Percentiles rank a stretch among this genome's conserved stretches.
phyloP scores from a whole-genome alignment of 1,140 invertebrate species.

The Zaprionus capensis region DNA sequence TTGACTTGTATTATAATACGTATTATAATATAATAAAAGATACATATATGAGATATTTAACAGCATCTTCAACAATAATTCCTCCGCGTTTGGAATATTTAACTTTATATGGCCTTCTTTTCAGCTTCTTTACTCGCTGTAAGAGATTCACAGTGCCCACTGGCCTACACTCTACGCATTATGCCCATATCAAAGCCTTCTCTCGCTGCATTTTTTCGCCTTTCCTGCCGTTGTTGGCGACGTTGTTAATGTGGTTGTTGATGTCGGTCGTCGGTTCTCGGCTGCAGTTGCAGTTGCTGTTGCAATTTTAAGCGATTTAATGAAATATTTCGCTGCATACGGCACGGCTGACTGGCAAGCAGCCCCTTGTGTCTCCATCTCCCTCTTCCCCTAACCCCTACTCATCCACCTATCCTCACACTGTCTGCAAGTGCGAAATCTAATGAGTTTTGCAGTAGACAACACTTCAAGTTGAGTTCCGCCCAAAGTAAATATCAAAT shows the following conservation, averaged over 20 bases:
- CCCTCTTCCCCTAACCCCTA: too few relatives aligned
- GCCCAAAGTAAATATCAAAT: constrained; percentile 72
- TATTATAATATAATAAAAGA: too few relatives aligned
- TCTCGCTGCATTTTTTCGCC: background rate
- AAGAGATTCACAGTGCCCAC: constrained; percentile 1
- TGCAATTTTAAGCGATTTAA: constrained; percentile 50
- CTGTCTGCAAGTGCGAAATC: constrained; percentile 17
- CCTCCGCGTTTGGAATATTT: too few relatives aligned
- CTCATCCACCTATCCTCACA: background rate
- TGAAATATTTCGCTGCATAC: constrained; percentile 47
- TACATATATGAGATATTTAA: too few relatives aligned
- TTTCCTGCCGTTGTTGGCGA: constrained; percentile 28
- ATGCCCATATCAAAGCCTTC: constrained; percentile 11
- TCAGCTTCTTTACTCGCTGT: background rate
- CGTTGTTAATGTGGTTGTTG: constrained; percentile 50
- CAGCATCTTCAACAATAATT: too few relatives aligned
- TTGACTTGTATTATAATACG: too few relatives aligned
- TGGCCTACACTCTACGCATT: constrained; percentile 4
- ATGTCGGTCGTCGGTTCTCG: constrained; percentile 34
- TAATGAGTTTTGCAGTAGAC: constrained; percentile 54
- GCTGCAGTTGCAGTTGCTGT: constrained; percentile 26
- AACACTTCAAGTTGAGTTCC: constrained; percentile 54
- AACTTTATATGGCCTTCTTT: background rate
- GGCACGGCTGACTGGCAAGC: constrained; percentile 14
- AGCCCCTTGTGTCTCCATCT: background rate